Evolutionary conservation across 1,140 invertebrate genomes (phyloP).

Genomic region (Aphaenogaster ashmeadi): DNA sequence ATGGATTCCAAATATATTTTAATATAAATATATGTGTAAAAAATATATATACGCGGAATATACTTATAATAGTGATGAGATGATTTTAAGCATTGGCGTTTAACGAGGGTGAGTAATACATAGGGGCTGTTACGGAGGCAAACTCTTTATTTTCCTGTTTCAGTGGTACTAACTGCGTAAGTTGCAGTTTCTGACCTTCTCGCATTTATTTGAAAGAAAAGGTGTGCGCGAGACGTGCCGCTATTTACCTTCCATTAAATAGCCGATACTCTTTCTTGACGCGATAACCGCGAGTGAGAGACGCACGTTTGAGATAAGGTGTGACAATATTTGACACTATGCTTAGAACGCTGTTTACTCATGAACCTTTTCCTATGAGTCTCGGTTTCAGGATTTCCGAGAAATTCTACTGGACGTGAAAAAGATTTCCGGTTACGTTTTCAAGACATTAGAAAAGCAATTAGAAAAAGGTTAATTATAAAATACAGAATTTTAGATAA

Average conservation of each 20-base stretch:
- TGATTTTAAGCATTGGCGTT: neutral
- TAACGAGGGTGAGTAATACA: neutral
- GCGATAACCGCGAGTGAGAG: conserved; percentile 43
- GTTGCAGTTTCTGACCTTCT: conserved; percentile 36
- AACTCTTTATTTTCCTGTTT: conserved; percentile 67
- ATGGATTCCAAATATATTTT: neutral
- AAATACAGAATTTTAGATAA: neutral
- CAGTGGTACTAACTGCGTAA: conserved; percentile 52
- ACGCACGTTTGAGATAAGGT: conserved; percentile 69
- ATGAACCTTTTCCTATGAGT: conserved; percentile 45
- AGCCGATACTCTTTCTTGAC: conserved; percentile 58
- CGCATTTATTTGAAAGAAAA: conserved; percentile 15
- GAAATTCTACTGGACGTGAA: conserved; percentile 66
- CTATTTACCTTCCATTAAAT: conserved; percentile 61
- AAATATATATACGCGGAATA: neutral
- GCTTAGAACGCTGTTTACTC: conserved; percentile 32
- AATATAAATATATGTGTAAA: neutral
- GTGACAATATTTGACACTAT: conserved; percentile 73
- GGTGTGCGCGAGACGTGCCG: conserved; percentile 14
- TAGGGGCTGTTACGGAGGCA: conserved; percentile 44
- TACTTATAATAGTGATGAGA: neutral
- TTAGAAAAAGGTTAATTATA: neutral
- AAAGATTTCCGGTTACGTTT: conserved; percentile 26
- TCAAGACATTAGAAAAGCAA: conserved; percentile 13
- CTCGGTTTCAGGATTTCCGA: conserved; percentile 30